Evolutionary conservation across 2,888 invertebrate species (phyloP).

Genomic region (Cheilosia urbana): DNA sequence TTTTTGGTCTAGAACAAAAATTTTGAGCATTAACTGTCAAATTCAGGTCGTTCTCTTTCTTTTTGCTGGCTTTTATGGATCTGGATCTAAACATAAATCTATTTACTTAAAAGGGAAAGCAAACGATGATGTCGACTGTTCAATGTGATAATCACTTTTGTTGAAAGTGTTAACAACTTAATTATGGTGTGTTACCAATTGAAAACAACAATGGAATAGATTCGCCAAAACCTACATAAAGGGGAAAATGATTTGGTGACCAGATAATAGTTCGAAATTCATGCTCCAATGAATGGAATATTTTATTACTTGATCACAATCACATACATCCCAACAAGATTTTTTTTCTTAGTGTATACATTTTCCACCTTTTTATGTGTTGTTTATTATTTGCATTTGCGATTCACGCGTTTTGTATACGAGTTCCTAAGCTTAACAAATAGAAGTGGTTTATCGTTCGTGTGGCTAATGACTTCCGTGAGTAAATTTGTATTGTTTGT

Average conservation of each 20-base stretch:
- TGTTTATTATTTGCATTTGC: neutral
- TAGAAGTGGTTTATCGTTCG: neutral
- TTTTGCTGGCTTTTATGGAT: no score
- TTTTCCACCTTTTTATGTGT: neutral
- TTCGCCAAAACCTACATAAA: neutral
- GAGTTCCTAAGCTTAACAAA: neutral
- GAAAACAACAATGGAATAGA: neutral
- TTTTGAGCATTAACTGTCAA: no score
- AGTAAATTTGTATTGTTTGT: slow-evolving; percentile 13
- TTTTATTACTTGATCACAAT: neutral
- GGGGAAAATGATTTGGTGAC: neutral
- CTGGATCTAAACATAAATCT: no score
- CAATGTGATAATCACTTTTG: no score
- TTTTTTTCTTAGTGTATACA: neutral
- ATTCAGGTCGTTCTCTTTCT: no score
- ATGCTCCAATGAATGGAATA: slow-evolving; percentile 4
- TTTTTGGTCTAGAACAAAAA: no score
- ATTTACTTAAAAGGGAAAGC: no score
- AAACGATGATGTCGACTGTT: no score
- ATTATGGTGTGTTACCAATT: no score
- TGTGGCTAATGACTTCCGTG: slow-evolving; percentile 30
- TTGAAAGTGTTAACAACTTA: no score
- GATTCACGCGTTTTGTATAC: neutral
- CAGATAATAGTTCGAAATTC: slow-evolving; percentile 6
- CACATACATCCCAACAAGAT: neutral